These are phyloP conservation scores for Neomonachus schauinslandi DNA, from an alignment of 2,113 vertebrate genomes.

Conservation along the genomic window DNA sequence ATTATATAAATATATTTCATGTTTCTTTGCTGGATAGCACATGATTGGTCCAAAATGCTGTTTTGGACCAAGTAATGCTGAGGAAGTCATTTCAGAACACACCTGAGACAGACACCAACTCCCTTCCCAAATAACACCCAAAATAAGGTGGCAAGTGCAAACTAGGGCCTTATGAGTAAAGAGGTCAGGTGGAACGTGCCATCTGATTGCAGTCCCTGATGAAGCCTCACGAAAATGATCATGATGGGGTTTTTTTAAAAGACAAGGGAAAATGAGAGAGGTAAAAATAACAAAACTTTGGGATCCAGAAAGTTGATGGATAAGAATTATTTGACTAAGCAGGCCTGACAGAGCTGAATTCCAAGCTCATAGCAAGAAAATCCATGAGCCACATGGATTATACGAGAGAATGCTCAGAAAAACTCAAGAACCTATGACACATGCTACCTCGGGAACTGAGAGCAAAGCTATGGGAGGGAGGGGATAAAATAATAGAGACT, in stretches of 20 bases:
- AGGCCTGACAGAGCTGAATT: neutral
- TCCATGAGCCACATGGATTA: too few species aligned
- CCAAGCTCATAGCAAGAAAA: neutral
- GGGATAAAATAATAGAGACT: neutral
- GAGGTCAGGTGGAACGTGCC: neutral
- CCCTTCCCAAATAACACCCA: neutral
- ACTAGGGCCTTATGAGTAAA: neutral
- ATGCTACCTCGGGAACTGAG: neutral
- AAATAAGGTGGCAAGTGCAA: neutral
- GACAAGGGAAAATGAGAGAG: neutral
- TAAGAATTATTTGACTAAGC: neutral
- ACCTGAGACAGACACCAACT: neutral
- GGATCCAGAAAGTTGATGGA: neutral
- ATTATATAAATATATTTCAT: neutral
- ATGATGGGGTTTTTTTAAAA: neutral
- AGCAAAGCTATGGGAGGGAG: neutral
- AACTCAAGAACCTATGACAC: too few species aligned
- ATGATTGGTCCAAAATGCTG: neutral
- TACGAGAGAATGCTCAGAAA: neutral
- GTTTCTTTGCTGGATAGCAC: neutral
- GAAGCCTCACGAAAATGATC: neutral
- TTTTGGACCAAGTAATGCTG: neutral
- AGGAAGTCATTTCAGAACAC: neutral
- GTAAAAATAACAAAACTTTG: neutral
- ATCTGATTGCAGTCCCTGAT: neutral